Evolutionary conservation across 2,113 vertebrate species (phyloP).

Genomic region (Vidua chalybeata): DNA sequence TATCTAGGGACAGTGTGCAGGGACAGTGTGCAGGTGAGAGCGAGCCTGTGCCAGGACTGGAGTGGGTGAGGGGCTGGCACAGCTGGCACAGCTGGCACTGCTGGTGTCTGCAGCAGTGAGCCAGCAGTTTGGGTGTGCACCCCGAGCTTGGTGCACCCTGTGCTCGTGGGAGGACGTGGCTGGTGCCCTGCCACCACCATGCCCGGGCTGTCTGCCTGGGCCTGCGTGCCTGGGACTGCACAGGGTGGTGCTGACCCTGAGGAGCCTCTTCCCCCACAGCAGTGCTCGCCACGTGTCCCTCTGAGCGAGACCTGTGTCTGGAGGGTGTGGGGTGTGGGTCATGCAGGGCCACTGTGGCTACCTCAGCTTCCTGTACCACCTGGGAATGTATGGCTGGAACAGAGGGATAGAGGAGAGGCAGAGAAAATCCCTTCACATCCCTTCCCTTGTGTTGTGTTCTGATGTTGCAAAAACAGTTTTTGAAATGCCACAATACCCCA

Average conservation of each 20-base stretch:
- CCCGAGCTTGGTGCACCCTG: neutral
- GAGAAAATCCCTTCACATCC: neutral
- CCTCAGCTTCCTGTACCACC: neutral
- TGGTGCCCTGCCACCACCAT: neutral
- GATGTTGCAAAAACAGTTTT: neutral
- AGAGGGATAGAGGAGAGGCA: neutral
- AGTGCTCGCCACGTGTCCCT: neutral
- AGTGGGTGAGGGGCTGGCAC: neutral
- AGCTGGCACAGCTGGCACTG: neutral
- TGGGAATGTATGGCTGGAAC: neutral
- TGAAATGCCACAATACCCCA: neutral
- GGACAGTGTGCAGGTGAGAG: neutral
- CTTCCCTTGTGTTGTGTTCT: neutral
- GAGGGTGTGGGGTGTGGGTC: fast-evolving
- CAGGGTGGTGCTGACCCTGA: neutral
- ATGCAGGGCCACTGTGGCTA: neutral
- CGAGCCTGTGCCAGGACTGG: neutral
- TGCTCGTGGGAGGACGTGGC: fast-evolving
- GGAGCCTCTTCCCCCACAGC: neutral
- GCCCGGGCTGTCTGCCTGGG: neutral
- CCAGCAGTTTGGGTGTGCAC: neutral
- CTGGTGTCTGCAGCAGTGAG: neutral
- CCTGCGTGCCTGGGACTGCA: neutral
- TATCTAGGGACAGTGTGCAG: neutral
- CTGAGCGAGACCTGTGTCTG: fast-evolving